Conservation (phyloP, 2,888 invertebrate genomes). For the Beris morrisii region DNA sequence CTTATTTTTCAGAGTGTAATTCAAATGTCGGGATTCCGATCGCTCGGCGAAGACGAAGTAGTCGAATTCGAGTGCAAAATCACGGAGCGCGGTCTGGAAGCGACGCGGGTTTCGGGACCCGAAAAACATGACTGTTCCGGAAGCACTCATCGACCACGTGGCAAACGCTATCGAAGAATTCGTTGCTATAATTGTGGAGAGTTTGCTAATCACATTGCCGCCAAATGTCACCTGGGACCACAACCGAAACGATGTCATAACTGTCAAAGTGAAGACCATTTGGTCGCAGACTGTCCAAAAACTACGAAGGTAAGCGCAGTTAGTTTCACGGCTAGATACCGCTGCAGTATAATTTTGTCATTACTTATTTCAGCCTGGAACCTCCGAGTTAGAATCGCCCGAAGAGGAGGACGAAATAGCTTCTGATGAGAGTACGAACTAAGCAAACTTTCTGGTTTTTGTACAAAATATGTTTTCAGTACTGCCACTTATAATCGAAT, state of each 20-base stretch:
- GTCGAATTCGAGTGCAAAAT: slow-evolving; percentile 85
- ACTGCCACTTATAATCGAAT: too few species aligned
- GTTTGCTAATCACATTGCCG: slow-evolving; percentile 89
- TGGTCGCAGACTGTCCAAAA: slow-evolving; percentile 83
- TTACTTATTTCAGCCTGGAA: too few species aligned
- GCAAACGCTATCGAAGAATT: slow-evolving; percentile 83
- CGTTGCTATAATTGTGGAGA: slow-evolving; percentile 93
- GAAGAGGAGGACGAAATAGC: too few species aligned
- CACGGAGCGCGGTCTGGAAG: slow-evolving; percentile 85
- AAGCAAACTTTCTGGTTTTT: too few species aligned
- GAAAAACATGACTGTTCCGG: slow-evolving; percentile 77
- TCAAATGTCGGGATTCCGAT: slow-evolving; percentile 84
- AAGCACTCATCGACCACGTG: slow-evolving; percentile 77
- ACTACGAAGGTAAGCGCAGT: slow-evolving; percentile 9
- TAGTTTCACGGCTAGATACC: too few species aligned
- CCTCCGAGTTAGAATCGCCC: too few species aligned
- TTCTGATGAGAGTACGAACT: too few species aligned
- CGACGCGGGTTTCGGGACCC: slow-evolving; percentile 80
- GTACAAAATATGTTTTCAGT: too few species aligned
- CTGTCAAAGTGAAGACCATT: slow-evolving; percentile 85
- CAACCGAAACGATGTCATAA: slow-evolving; percentile 90
- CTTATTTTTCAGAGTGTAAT: slow-evolving; percentile 76
- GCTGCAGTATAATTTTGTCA: too few species aligned
- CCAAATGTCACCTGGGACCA: slow-evolving; percentile 84
- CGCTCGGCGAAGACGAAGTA: slow-evolving; percentile 83